These are phyloP conservation scores for Caenorhabditis sp. DNA, from an alignment of 2,888 invertebrate genomes.

Conservation along the genomic window DNA sequence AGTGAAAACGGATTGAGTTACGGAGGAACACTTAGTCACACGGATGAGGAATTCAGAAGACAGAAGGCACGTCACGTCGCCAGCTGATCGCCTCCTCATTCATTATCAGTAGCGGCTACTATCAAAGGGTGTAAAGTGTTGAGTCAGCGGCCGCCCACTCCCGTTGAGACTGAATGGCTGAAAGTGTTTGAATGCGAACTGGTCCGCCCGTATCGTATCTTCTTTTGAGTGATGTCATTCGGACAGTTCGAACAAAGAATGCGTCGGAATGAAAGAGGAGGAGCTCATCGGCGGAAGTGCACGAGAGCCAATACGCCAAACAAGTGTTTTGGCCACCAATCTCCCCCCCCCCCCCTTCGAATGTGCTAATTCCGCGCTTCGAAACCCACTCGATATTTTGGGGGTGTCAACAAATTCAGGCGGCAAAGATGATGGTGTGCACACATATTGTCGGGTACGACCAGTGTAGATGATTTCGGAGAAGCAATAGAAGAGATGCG, in stretches of 20 bases:
- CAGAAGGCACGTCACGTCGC: neutral
- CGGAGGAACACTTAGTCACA: neutral
- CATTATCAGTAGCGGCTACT: too few relatives aligned
- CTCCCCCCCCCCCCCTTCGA: neutral
- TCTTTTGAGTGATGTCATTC: neutral
- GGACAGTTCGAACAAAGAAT: conserved; percentile 2
- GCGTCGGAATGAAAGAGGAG: neutral
- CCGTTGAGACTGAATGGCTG: too few relatives aligned
- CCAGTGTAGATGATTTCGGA: neutral
- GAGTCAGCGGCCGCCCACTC: too few relatives aligned
- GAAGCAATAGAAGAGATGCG: neutral
- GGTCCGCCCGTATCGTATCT: neutral
- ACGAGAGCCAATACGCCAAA: neutral
- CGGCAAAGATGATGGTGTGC: neutral
- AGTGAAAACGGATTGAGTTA: neutral
- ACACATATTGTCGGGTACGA: conserved; percentile 11
- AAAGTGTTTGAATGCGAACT: too few relatives aligned
- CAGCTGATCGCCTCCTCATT: neutral
- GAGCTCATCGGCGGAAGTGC: neutral
- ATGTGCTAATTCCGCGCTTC: conserved; percentile 15
- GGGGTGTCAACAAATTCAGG: conserved; percentile 3
- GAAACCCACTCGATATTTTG: conserved; percentile 2
- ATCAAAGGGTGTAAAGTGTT: too few relatives aligned
- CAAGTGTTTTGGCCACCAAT: conserved; percentile 5
- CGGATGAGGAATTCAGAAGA: neutral